Evolutionary conservation across 2,888 invertebrate genomes (phyloP), one percentile per base, ranked within the genome.

Genomic region (Eucriotettix oculatus): DNA sequence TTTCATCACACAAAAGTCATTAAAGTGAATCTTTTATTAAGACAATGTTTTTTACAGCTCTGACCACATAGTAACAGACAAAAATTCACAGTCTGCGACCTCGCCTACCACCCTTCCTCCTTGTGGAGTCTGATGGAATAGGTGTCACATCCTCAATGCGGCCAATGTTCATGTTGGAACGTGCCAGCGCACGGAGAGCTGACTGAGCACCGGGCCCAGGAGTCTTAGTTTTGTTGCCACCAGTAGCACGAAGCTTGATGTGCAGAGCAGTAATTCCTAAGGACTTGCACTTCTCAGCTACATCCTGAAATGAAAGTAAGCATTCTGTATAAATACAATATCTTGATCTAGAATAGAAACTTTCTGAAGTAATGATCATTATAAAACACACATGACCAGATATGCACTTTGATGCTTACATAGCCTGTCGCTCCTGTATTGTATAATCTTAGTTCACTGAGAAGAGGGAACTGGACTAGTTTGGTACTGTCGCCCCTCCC

Each of bases 71-170:
- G 48, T 48, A 48, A 48, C 48, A 14, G 48, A 14, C 2, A 7
- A 48, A 12, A 48, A 48, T 78, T 83, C 96, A 99, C 85, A 99
- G 85, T 81, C 99, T 88, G 78, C 99, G 90, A 80, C 99, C 99
- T 80, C 99, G 90, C 73, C 99, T 87, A 78, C 99, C 99, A 73
- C 98, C 98, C 91, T 99, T 99, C 84, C 98, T 94, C 74, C 99
- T 88, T 60, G 98, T 99, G 65, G 94, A 90, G 78, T 99, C 99
- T 60, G 97, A 96, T 70, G 99, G 99, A 76, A 99, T 98, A 29
- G 99, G 99, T 11, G 99, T 99, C 11, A 99, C 99, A 81, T 99
- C 99, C 78, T 93, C 97, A 74, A 99, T 99, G 70, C 99, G 88
- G 58, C 99, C 99, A 75, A 99, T 99, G 77, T 98, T 98, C 95